Base-by-base conservation (phyloP, 2,888 invertebrate genomes). In the Napeogenes inachia region DNA sequence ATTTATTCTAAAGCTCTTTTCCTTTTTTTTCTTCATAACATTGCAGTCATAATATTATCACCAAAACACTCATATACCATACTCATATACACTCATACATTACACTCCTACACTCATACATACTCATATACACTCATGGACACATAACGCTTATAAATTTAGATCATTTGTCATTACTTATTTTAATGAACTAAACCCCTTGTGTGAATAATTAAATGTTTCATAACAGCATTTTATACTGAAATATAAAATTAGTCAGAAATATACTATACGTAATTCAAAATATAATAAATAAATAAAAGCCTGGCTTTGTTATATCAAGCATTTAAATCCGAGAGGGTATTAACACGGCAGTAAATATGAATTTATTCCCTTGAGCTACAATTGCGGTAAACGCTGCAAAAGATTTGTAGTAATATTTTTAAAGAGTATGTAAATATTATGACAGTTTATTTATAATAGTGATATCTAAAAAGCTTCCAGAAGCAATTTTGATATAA, bases 311-410 rank as follows among this genome's bases (percentile, higher is more conserved):
- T 50, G 30, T 50, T 42, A 30, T 50, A 50, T 50, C 50, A 50
- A 50, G 50, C 50, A 21, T 50, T 50, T 50, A 50, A 50, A 50
- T 50, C 50, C 50, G 50, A 50, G 50, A 50, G 50, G 30, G 50
- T 50, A 50, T 50, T 50, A 50, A 50, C 50, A 30, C 50, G 30
- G 50, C 30, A 50, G 50, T 50, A 50, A 50, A 50, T 50, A 50
- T 50, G 50, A 50, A 50, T 50, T 50, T 50, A 50, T 50, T 50
- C 50, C 50, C 50, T 50, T 50, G 50, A 30, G 50, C 50, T 50
- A 50, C 50, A 50, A 50, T 30, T 50, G 50, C 10, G 50, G 50
- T 50, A 30, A 21, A 50, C 10, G 50, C n/a, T 50, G 50, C 21
- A 30, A 50, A 50, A 50, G 30, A 50, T n/a, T 50, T 50, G 10